Conservation (phyloP, 2,113 vertebrate genomes). For the Mormyrus iriodes region DNA sequence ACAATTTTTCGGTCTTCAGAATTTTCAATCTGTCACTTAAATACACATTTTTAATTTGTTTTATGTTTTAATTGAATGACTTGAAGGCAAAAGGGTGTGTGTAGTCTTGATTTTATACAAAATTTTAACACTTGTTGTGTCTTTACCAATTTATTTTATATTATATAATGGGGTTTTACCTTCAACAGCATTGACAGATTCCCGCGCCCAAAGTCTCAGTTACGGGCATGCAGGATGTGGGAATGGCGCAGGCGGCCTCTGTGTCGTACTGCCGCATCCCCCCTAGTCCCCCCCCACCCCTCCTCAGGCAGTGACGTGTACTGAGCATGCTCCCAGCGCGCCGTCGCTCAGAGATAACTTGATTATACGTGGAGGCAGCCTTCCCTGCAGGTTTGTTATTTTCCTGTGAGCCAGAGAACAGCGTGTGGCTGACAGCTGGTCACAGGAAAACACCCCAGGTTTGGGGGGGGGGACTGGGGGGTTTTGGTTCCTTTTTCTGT, state of each 20-base stretch:
- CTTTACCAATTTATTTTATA: background rate
- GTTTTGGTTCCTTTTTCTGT: too few species aligned
- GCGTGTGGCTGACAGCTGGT: conserved; percentile 18
- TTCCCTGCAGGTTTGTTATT: conserved; percentile 11
- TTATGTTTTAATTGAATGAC: background rate
- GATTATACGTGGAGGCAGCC: conserved; percentile 19
- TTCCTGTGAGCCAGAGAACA: conserved; percentile 12
- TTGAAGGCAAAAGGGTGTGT: background rate
- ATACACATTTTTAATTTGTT: background rate
- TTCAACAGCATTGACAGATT: background rate
- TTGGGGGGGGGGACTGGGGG: too few species aligned
- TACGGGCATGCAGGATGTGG: background rate
- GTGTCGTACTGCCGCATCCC: background rate
- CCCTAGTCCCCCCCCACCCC: too few species aligned
- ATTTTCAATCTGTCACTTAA: background rate
- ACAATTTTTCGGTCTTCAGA: background rate
- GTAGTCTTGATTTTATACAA: background rate
- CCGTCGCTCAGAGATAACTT: conserved; percentile 11
- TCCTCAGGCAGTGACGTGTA: background rate
- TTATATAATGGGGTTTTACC: background rate
- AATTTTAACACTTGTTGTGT: background rate
- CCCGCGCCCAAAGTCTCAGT: background rate
- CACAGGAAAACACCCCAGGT: background rate
- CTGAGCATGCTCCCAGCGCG: conserved; percentile 11
- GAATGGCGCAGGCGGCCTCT: background rate